Base-by-base conservation (phyloP, 1,140 invertebrate species). In the Nylanderia fulva region DNA sequence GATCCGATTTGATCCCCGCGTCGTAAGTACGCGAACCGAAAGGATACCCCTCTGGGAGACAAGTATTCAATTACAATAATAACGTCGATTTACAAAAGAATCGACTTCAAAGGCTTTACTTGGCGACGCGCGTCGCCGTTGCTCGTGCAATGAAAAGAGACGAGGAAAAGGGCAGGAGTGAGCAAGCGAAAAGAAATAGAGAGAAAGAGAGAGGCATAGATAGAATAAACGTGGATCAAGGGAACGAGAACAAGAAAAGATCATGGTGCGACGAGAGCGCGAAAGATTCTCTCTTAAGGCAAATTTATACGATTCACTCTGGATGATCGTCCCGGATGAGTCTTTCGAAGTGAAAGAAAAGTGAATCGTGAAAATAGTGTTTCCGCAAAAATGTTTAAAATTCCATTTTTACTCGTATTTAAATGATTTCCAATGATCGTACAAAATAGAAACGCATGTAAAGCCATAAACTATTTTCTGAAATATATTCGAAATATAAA, bases 51-150 rank as follows among this genome's bases (percentile, higher is more conserved):
- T 90, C 79, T 85, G 79, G 84, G 87, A 91, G 89, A 91, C 90
- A 91, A 93, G 88, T 91, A 93, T 93, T 93, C 89, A 92, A 93
- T 93, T 92, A 93, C 85, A 86, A 92, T 93, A 89, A 92, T 92
- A 92, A 92, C 84, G 76, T 88, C 89, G 87, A 90, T 90, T 89
- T 88, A 92, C 89, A 92, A 90, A 92, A 92, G 93, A 90, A 63
- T 83, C 85, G 88, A 88, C 87, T 91, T 93, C 87, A 92, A 92
- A 93, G 91, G 85, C 79, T 89, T 64, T 64, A 90, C 87, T 89
- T 91, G 88, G 88, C 88, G 91, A 91, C 61, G 85, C 82, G 68
- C 66, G 84, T 71, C 79, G 64, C 71, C 84, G 77, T 66, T 82
- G 85, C 75, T 84, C 74, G 33, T 82, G 76, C 71, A 85, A 52